Conservation (phyloP, 2,113 vertebrate species). For the Mormyrus lacerda region DNA sequence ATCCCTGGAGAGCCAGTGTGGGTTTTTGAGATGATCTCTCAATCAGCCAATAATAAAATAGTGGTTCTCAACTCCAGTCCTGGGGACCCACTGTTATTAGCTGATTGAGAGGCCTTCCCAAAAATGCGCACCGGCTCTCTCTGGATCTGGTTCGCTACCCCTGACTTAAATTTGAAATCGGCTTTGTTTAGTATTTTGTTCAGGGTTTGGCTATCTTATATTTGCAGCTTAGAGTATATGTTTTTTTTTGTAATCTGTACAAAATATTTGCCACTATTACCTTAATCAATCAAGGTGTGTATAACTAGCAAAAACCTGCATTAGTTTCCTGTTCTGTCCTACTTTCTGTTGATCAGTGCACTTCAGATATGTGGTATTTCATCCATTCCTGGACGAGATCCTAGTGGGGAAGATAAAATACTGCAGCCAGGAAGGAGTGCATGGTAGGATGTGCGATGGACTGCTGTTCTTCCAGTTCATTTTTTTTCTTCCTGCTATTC, state of each 20-base stretch:
- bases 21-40: no score
- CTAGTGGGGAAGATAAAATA: conserved; percentile 88
- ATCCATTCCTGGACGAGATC: conserved; percentile 91
- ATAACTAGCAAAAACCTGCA: background rate
- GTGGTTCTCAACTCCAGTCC: no score
- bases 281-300: background rate
- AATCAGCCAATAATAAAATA: no score
- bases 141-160: no score
- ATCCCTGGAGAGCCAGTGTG: no score
- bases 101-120: no score
- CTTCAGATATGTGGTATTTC: conserved; percentile 91
- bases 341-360: conserved; percentile 62
- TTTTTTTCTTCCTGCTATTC: background rate
- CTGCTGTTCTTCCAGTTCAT: background rate
- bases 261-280: background rate
- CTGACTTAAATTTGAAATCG: background rate
- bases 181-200: background rate
- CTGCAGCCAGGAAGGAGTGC: conserved; percentile 90
- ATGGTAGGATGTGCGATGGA: conserved; percentile 59
- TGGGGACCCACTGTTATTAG: no score
- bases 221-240: background rate
- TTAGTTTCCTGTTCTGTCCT: background rate
- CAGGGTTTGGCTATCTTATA: background rate
- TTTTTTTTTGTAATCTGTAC: background rate
- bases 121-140: no score